Conservation (phyloP, 2,113 vertebrate genomes). For the Pituophis catenifer region DNA sequence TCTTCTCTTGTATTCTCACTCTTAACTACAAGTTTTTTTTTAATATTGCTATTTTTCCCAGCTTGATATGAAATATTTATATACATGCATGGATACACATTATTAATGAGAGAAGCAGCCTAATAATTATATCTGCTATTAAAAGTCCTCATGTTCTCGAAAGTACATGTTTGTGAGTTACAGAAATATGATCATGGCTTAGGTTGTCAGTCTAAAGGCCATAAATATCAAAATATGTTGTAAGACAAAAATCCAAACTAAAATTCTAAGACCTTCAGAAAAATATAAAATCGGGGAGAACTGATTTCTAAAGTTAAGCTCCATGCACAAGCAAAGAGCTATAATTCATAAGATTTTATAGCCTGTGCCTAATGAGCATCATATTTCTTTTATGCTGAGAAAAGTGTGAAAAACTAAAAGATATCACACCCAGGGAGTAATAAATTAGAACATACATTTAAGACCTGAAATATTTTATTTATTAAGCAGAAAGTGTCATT, state of each 20-base stretch:
- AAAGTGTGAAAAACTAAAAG: not conserved
- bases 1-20: not conserved
- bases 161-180: not conserved
- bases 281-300: not conserved
- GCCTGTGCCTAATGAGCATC: not conserved
- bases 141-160: not conserved
- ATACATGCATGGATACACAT: not conserved
- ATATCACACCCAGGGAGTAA: not conserved
- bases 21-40: not conserved
- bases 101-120: too few relatives aligned
- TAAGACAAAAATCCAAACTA: not conserved
- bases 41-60: not conserved
- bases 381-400: not conserved
- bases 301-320: not conserved
- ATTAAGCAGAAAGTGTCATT: not conserved
- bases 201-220: not conserved
- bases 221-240: not conserved
- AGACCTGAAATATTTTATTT: not conserved
- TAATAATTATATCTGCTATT: not conserved
- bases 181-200: not conserved
- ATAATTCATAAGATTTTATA: not conserved
- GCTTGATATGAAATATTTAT: not conserved
- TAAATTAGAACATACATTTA: not conserved
- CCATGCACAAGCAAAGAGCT: not conserved
- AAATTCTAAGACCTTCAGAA: not conserved